Evolutionary conservation across 2,888 invertebrate genomes (phyloP).

Genomic region (Rhagium mordax): DNA sequence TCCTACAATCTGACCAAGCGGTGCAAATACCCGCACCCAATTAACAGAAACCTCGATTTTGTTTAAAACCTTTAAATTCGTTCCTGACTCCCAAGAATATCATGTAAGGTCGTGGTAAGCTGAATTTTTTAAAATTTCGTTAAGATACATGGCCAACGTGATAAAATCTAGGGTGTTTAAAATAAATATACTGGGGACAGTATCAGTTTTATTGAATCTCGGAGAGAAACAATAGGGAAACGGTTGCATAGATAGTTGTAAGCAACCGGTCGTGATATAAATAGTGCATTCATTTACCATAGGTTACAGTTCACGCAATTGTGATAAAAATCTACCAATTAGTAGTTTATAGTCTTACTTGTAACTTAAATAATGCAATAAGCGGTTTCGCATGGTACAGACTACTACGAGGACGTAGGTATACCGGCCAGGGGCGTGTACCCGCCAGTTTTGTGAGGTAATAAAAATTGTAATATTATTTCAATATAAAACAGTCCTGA

Average conservation of each 20-base stretch:
- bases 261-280: conserved; percentile 62
- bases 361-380: conserved; percentile 59
- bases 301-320: conserved; percentile 67
- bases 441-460: too few relatives aligned
- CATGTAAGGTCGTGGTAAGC: conserved; percentile 29
- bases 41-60: conserved; percentile 27
- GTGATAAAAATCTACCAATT: conserved; percentile 68
- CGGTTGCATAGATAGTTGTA: conserved; percentile 57
- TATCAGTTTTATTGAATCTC: conserved; percentile 54
- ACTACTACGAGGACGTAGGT: conserved; percentile 24
- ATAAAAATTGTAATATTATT: too few relatives aligned
- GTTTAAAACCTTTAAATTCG: conserved; percentile 32
- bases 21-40: conserved; percentile 28
- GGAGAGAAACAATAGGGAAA: conserved; percentile 58
- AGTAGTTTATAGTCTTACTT: conserved; percentile 65
- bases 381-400: conserved; percentile 45
- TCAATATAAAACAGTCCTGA: too few relatives aligned
- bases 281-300: conserved; percentile 61
- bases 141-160: conserved; percentile 36
- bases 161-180: conserved; percentile 45
- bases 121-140: conserved; percentile 35
- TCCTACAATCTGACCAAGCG: conserved; percentile 24
- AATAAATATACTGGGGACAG: conserved; percentile 50
- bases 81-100: conserved; percentile 27
- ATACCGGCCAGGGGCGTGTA: conserved; percentile 21